These are phyloP conservation scores for Burhinus bistriatus DNA, from an alignment of 2,113 vertebrate genomes.

Conservation along the genomic window DNA sequence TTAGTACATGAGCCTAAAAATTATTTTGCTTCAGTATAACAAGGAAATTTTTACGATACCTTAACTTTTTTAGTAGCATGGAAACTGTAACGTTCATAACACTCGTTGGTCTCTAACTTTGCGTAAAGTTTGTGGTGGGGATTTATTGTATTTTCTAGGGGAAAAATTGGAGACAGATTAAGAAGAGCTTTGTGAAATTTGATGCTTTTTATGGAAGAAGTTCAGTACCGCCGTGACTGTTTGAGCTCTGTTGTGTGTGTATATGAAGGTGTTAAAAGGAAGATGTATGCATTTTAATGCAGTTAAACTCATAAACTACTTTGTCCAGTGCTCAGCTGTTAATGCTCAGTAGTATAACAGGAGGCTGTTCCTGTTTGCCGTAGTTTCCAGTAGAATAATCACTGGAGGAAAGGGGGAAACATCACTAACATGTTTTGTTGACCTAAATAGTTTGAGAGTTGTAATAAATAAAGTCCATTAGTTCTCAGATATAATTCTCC, in stretches of 20 bases:
- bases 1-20: neutral
- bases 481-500: neutral
- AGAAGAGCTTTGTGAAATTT: neutral
- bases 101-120: neutral
- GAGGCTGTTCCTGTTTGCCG: neutral
- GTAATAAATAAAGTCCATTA: neutral
- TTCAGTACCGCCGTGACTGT: neutral
- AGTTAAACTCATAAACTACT: neutral
- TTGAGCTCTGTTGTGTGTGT: neutral
- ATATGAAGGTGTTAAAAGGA: neutral
- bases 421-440: neutral
- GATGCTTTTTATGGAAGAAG: neutral
- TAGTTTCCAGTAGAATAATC: neutral
- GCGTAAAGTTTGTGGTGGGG: rapidly evolving
- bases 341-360: neutral
- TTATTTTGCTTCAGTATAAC: neutral
- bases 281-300: neutral
- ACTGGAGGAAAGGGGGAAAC: neutral
- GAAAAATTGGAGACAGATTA: neutral
- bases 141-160: neutral
- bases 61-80: neutral
- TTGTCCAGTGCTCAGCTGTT: neutral
- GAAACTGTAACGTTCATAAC: neutral
- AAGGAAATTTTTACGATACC: neutral
- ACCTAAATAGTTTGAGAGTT: neutral